A percentile compares a stretch with the other conserved stretches of the same genome.
Evolutionary conservation across 2,797 vertebrate genomes (phyloP).

Genomic region (Poeciliopsis infans): DNA sequence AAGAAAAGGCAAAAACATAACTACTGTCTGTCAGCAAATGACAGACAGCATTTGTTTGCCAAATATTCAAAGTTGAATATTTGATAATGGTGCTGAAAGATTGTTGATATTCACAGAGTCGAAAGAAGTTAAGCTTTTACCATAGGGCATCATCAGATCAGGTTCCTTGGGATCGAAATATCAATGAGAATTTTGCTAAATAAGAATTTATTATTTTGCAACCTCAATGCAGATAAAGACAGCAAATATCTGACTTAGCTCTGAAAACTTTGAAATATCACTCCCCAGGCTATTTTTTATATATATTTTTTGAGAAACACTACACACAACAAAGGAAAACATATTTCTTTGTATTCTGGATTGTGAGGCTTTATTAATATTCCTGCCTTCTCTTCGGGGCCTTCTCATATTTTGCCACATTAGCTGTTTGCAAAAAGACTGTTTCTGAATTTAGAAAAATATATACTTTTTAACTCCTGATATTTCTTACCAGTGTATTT

Average conservation of each 20-base stretch:
- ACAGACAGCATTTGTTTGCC: conserved; percentile 12
- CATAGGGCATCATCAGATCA: conserved; percentile 35
- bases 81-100: conserved; percentile 16
- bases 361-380: conserved; percentile 57
- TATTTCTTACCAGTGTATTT: conserved; percentile 36
- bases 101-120: conserved; percentile 43
- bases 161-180: conserved; percentile 44
- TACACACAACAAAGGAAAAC: not conserved
- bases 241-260: conserved; percentile 66
- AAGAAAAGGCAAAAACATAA: too few relatives aligned
- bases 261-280: conserved; percentile 65
- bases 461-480: conserved; percentile 21
- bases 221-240: conserved; percentile 53
- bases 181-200: conserved; percentile 45
- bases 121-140: conserved; percentile 42
- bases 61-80: conserved; percentile 4
- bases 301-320: not conserved
- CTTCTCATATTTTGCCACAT: conserved; percentile 55
- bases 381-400: conserved; percentile 49
- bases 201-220: conserved; percentile 32
- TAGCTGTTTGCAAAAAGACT: conserved; percentile 56
- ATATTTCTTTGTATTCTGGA: conserved; percentile 48
- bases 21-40: too few relatives aligned
- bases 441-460: conserved; percentile 34
- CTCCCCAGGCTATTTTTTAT: conserved; percentile 51